These are phyloP conservation scores for Drosophila vallismaia DNA, from an alignment of 2,888 invertebrate genomes.

Conservation along the genomic window DNA sequence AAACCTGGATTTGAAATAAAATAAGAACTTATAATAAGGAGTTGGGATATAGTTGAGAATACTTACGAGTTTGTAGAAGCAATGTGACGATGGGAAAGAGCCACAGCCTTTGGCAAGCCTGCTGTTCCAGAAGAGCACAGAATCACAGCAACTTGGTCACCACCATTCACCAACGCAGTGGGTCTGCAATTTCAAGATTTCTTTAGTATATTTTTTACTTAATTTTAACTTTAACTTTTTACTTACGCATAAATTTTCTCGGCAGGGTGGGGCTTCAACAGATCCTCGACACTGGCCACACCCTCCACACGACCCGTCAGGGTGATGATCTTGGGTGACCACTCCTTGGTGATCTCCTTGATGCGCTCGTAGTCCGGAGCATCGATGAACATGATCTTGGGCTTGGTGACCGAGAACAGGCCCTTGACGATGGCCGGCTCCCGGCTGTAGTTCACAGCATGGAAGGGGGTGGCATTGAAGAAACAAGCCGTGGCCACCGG, in stretches of 20 bases:
- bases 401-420: constrained; percentile 55
- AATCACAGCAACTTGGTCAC: constrained; percentile 58
- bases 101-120: constrained; percentile 70
- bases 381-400: constrained; percentile 73
- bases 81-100: constrained; percentile 52
- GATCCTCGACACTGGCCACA: constrained; percentile 47
- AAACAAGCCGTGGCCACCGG: constrained; percentile 47
- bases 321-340: constrained; percentile 52
- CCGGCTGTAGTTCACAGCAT: constrained; percentile 49
- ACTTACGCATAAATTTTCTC: constrained; percentile 51
- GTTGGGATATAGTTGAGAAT: neutral
- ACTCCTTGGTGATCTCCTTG: constrained; percentile 50
- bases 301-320: constrained; percentile 49
- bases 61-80: constrained; percentile 44
- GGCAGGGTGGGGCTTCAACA: constrained; percentile 37
- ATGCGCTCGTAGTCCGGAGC: constrained; percentile 51
- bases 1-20: constrained; percentile 23
- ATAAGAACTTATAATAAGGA: too few species aligned
- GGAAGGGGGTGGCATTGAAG: constrained; percentile 56
- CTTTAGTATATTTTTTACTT: too few species aligned
- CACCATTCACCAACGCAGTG: constrained; percentile 17
- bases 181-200: constrained; percentile 37
- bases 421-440: constrained; percentile 41
- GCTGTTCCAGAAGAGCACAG: constrained; percentile 74
- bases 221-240: neutral